Conservation (phyloP, 2,888 invertebrate genomes). For the Agonopterix subpropinquella region DNA sequence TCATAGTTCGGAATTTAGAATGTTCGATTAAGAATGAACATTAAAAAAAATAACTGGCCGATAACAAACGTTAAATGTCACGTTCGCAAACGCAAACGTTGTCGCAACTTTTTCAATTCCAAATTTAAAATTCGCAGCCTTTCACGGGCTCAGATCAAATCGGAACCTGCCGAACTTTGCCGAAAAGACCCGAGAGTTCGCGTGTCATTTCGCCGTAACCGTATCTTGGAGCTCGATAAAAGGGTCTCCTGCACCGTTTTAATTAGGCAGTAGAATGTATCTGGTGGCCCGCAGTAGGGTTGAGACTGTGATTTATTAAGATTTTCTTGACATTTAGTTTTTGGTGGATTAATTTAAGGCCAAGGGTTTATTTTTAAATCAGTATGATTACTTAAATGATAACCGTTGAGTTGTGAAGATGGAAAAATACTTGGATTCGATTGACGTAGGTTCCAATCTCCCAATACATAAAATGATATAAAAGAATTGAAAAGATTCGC, state of each 20-base stretch:
- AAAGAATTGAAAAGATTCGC: no score
- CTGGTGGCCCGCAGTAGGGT: conserved; percentile 41
- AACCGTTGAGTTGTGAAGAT: no score
- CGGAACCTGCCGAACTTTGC: conserved; percentile 15
- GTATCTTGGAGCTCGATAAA: conserved; percentile 64
- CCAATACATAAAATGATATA: no score
- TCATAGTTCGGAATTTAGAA: no score
- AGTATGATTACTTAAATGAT: no score
- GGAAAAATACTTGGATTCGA: no score
- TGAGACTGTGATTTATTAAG: conserved; percentile 15
- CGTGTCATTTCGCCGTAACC: conserved; percentile 63
- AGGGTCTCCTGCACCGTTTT: conserved; percentile 68
- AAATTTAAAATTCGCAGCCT: conserved; percentile 23
- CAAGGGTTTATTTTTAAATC: no score
- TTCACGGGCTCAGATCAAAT: conserved; percentile 11
- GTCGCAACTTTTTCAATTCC: conserved; percentile 8
- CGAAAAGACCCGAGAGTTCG: conserved; percentile 47
- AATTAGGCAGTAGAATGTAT: conserved; percentile 67
- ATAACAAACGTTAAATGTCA: conserved; percentile 2
- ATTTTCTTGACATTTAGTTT: conserved; percentile 2
- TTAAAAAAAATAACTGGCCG: no score
- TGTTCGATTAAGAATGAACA: no score
- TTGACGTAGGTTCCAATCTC: no score
- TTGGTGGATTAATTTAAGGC: no score
- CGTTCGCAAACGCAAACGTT: conserved; percentile 1